These are phyloP conservation scores for Phenacoccus solenopsis DNA, from an alignment of 1,140 invertebrate genomes.

Conservation along the genomic window DNA sequence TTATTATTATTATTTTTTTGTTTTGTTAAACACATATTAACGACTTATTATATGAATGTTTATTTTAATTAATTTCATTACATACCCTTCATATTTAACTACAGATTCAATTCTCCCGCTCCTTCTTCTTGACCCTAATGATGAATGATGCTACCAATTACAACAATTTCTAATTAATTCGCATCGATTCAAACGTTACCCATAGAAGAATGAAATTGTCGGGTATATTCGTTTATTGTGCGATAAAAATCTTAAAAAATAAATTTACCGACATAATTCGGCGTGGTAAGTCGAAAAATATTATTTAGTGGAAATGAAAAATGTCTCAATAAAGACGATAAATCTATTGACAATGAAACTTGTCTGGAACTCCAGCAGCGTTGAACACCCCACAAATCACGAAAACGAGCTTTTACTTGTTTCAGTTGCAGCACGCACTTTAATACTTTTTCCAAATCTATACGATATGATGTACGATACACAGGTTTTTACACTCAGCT, in stretches of 20 bases:
- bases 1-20: no score
- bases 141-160: no score
- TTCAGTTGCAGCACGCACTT: neutral
- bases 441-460: neutral
- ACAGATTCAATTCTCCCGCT: no score
- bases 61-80: no score
- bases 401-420: slow-evolving; percentile 1
- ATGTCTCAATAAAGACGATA: slow-evolving; percentile 2
- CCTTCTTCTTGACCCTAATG: no score
- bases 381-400: neutral
- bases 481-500: neutral
- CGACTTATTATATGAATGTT: no score
- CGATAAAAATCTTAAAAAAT: neutral
- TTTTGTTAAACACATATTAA: no score
- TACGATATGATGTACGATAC: neutral
- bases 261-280: neutral
- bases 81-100: no score
- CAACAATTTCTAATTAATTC: no score
- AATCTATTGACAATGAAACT: slow-evolving; percentile 3
- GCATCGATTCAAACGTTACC: no score
- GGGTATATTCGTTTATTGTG: neutral
- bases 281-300: neutral
- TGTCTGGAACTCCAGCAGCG: neutral
- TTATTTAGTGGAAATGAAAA: slow-evolving; percentile 3
- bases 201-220: no score